phyloP scores from a whole-genome alignment of 23 tunicate genomes.

The Ascidia mentula region DNA sequence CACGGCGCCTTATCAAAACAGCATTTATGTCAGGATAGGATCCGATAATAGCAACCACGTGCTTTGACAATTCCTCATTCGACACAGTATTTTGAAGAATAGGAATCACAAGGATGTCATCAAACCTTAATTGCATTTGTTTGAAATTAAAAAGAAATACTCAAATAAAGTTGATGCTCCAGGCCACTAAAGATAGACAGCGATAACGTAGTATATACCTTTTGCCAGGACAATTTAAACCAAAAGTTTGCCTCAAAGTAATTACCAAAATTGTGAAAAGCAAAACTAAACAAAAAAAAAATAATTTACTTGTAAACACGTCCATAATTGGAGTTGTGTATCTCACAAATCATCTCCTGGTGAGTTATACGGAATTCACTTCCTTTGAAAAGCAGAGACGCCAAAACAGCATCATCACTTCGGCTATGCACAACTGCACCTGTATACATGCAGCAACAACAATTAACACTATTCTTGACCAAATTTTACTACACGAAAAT shows the following conservation, averaged over 20 bases:
- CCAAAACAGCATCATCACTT: constrained; percentile 54
- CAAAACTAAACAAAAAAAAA: too few relatives aligned
- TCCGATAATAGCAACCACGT: constrained; percentile 52
- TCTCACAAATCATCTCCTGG: constrained; percentile 86
- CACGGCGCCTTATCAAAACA: constrained; percentile 83
- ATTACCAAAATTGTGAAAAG: too few relatives aligned
- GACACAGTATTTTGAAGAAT: constrained; percentile 66
- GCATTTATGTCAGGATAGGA: constrained; percentile 79
- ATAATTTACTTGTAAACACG: not conserved
- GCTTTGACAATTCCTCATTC: constrained; percentile 53
- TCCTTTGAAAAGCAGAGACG: constrained; percentile 68
- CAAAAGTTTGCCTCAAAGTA: too few relatives aligned
- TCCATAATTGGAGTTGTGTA: constrained; percentile 19
- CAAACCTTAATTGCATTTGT: too few relatives aligned
- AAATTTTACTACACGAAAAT: too few relatives aligned
- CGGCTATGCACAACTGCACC: constrained; percentile 83
- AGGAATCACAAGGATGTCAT: constrained; percentile 58
- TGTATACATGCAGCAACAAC: too few relatives aligned
- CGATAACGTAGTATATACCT: too few relatives aligned
- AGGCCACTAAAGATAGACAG: too few relatives aligned
- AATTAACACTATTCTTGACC: too few relatives aligned
- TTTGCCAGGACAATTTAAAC: too few relatives aligned
- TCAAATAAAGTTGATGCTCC: too few relatives aligned
- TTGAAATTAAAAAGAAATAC: too few relatives aligned
- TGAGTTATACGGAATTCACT: constrained; percentile 67